phyloP scores from a whole-genome alignment of 2,113 vertebrate genomes.

The Gopherus evgoodei region DNA sequence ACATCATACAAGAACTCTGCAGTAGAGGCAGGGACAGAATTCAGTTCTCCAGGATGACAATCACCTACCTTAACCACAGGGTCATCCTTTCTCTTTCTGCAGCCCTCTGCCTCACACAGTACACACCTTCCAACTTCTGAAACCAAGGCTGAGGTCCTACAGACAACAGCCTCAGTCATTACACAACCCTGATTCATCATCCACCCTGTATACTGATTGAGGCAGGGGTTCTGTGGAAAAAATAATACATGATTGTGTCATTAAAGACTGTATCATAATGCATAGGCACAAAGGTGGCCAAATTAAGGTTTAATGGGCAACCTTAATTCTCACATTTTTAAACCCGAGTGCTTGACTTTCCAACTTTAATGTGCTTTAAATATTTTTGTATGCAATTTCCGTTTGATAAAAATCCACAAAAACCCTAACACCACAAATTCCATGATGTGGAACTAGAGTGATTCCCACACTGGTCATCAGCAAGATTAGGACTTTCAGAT shows the following conservation, averaged over 20 bases:
- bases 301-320: background rate
- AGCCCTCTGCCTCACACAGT: background rate
- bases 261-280: background rate
- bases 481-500: background rate
- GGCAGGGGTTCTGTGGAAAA: background rate
- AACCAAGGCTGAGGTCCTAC: background rate
- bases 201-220: background rate
- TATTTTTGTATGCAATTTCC: background rate
- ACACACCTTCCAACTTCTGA: background rate
- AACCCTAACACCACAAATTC: background rate
- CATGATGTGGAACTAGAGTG: background rate
- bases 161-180: background rate
- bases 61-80: background rate
- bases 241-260: background rate
- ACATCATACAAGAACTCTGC: background rate
- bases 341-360: rapidly evolving
- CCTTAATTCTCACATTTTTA: background rate
- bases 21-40: background rate
- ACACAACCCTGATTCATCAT: background rate
- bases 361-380: background rate
- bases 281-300: background rate
- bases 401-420: background rate
- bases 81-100: background rate
- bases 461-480: background rate
- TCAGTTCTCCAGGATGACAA: too few relatives aligned